These are phyloP conservation scores for Leucopsar rothschildi DNA, from an alignment of 2,113 vertebrate genomes.

Conservation along the genomic window DNA sequence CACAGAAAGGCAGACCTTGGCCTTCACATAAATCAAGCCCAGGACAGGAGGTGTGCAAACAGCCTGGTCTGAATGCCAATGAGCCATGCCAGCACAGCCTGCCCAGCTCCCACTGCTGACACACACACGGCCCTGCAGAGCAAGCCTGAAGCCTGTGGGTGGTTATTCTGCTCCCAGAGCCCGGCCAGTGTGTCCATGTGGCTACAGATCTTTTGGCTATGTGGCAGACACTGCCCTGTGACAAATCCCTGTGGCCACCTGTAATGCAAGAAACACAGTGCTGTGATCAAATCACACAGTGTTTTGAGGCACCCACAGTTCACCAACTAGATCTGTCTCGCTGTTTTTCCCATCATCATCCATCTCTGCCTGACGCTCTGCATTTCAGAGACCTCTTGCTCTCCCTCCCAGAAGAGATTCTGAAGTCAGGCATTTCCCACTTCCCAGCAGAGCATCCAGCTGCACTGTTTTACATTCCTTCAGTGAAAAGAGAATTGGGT, in stretches of 20 bases:
- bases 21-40: not conserved
- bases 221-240: not conserved
- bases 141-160: not conserved
- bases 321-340: not conserved
- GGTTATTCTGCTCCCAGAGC: not conserved
- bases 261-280: fast-evolving
- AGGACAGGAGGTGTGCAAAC: not conserved
- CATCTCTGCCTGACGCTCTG: not conserved
- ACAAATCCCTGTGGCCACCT: not conserved
- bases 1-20: not conserved
- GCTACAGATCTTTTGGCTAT: not conserved
- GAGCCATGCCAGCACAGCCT: not conserved
- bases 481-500: not conserved
- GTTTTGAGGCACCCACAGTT: not conserved
- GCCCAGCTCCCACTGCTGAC: not conserved
- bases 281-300: not conserved
- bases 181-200: not conserved
- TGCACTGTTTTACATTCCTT: not conserved
- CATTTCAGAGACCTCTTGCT: not conserved
- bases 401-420: not conserved
- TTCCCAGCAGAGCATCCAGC: not conserved
- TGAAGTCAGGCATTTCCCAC: not conserved
- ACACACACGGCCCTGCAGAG: not conserved
- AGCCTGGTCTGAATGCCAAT: not conserved
- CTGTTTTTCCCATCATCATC: not conserved